Base-by-base conservation (phyloP, 1,140 invertebrate genomes). In the Antheraea mylitta region DNA sequence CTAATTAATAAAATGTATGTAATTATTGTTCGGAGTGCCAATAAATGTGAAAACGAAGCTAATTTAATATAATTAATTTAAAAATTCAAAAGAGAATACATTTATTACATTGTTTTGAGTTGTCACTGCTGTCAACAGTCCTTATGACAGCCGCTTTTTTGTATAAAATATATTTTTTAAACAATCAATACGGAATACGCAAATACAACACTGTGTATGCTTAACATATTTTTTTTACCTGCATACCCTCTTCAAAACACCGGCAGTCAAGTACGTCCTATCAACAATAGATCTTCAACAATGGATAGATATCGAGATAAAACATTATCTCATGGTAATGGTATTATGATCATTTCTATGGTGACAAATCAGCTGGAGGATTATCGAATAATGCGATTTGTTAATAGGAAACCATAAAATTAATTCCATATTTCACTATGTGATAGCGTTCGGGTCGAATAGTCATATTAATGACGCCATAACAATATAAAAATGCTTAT, bases 221-320 rank as follows among this genome's bases (percentile, higher is more conserved):
- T 18, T 64, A 19, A 7, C 36, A 8, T 45, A 18, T 48, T 64
- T 64, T 64, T 64, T 18, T 16, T 42, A 42, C 45, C 45, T 53
- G 45, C 11, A 53, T 11, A 53, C 45, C 45, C 36, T 37, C 48
- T 37, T 58, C 45, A 58, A 19, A 60, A 67, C 6, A 53, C 38
- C 69, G 67, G 65, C 69, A 69, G 73, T 75, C 73, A 75, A 75
- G 73, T 75, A 71, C 70, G 18, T 38, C 37, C 59, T 42, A 18
- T 18, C 58, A 61, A 61, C 58, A 61, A 67, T 66, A 42, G 64
- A 18, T 66, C 13, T 22, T 2, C 45, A 53, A 53, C 45, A 63
- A 63, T 30, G 61, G 7, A 63, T 37, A 37, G 61, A 63, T 63
- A 8, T 60, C 13, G n/a, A 63, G 19, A 53, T 53, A 65, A 45